These are phyloP conservation scores for Trichacis sp. DNA, from an alignment of 2,888 invertebrate genomes.

Conservation along the genomic window DNA sequence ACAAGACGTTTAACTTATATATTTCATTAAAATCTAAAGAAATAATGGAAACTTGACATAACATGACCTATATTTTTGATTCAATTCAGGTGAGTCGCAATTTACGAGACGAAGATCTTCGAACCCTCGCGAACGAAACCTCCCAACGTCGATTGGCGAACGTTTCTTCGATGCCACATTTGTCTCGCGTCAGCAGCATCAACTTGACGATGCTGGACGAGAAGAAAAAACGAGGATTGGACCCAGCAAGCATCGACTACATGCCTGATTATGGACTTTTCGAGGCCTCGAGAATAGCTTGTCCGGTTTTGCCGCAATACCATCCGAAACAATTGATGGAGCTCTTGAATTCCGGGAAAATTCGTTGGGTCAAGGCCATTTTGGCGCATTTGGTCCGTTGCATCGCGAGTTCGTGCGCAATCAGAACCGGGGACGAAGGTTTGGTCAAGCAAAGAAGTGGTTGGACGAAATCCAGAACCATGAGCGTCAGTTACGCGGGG, in stretches of 20 bases:
- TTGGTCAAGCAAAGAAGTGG: conserved; percentile 74
- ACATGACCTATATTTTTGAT: too few relatives aligned
- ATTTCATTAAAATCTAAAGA: too few relatives aligned
- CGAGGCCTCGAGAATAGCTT: conserved; percentile 96
- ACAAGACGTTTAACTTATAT: too few relatives aligned
- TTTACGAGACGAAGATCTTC: conserved; percentile 78
- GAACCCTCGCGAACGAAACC: conserved; percentile 77
- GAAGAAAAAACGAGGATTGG: conserved; percentile 73
- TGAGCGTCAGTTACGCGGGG: conserved; percentile 88
- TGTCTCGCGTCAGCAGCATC: conserved; percentile 86
- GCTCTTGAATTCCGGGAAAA: conserved; percentile 96
- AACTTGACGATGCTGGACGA: conserved; percentile 85
- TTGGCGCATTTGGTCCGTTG: conserved; percentile 94
- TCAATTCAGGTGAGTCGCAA: conserved; percentile 74
- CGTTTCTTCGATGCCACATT: conserved; percentile 83
- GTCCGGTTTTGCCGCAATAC: conserved; percentile 97
- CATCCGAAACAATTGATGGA: conserved; percentile 99
- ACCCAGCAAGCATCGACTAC: conserved; percentile 75
- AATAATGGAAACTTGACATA: too few relatives aligned
- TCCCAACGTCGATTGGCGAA: conserved; percentile 78
- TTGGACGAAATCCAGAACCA: conserved; percentile 90
- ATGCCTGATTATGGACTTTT: conserved; percentile 96
- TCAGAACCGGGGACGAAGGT: conserved; percentile 70
- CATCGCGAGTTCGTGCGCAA: conserved; percentile 71
- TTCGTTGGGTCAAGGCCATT: conserved; percentile 97